These are phyloP conservation scores for Tarsius wallacei DNA, from an alignment of 2,797 vertebrate species.

Conservation along the genomic window DNA sequence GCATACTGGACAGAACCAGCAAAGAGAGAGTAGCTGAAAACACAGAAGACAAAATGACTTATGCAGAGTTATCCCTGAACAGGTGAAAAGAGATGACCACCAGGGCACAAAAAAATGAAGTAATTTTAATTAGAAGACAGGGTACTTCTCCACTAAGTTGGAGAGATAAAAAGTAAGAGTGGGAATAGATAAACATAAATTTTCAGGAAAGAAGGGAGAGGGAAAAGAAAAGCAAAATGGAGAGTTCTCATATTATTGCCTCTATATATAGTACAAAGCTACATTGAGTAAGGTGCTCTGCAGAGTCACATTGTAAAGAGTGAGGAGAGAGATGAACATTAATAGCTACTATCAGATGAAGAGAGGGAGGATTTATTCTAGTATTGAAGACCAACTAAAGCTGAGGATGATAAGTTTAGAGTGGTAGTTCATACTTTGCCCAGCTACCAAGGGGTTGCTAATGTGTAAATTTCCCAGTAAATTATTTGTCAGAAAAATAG, in stretches of 20 bases:
- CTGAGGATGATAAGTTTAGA: not conserved
- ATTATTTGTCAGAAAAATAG: conserved; percentile 45
- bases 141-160: not conserved
- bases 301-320: conserved; percentile 38
- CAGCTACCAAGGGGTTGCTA: not conserved
- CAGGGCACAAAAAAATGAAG: not conserved
- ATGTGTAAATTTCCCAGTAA: conserved; percentile 32
- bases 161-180: not conserved
- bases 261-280: conserved; percentile 16
- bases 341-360: not conserved
- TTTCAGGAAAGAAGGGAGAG: not conserved
- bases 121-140: not conserved
- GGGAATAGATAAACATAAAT: not conserved
- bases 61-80: not conserved
- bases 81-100: not conserved
- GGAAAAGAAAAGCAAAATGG: conserved; percentile 13
- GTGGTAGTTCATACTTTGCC: not conserved
- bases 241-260: not conserved
- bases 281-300: not conserved
- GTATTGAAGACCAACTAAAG: not conserved
- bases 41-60: conserved; percentile 16
- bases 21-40: conserved; percentile 40
- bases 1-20: conserved; percentile 22
- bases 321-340: conserved; percentile 22
- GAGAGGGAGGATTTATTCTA: conserved; percentile 1